phyloP scores from a whole-genome alignment of 1,140 invertebrate species.

The Atta cephalotes region DNA sequence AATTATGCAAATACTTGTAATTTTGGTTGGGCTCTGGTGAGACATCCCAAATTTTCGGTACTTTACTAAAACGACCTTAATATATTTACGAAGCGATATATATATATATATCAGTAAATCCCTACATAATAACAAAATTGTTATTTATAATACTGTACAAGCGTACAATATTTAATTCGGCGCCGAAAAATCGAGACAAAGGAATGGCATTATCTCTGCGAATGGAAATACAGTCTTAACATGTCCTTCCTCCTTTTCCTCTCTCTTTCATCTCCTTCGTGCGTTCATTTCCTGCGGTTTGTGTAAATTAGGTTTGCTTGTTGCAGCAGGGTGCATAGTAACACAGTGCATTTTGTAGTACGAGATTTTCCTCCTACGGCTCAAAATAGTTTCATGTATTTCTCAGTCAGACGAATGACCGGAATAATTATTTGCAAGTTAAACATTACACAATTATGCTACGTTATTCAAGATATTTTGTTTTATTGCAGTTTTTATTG shows the following conservation, averaged over 20 bases:
- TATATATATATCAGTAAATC: background rate
- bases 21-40: too few relatives aligned
- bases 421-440: slow-evolving; percentile 55
- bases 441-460: slow-evolving; percentile 32
- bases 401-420: slow-evolving; percentile 41
- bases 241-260: slow-evolving; percentile 37
- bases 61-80: background rate
- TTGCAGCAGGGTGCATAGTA: slow-evolving; percentile 55
- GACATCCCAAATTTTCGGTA: too few relatives aligned
- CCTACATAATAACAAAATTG: background rate
- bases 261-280: slow-evolving; percentile 55
- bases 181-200: slow-evolving; percentile 35
- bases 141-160: background rate
- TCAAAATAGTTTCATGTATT: slow-evolving; percentile 55
- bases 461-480: background rate
- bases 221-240: slow-evolving; percentile 40
- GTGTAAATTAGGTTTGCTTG: slow-evolving; percentile 63
- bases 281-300: slow-evolving; percentile 61
- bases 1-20: too few relatives aligned
- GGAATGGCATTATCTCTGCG: slow-evolving; percentile 28
- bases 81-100: background rate
- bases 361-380: slow-evolving; percentile 48
- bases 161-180: background rate
- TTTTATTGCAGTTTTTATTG: background rate
- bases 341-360: slow-evolving; percentile 50